phyloP scores from a whole-genome alignment of 30 jellyfish, hydroid and myxozoan species.

The Turritopsis dohrnii region DNA sequence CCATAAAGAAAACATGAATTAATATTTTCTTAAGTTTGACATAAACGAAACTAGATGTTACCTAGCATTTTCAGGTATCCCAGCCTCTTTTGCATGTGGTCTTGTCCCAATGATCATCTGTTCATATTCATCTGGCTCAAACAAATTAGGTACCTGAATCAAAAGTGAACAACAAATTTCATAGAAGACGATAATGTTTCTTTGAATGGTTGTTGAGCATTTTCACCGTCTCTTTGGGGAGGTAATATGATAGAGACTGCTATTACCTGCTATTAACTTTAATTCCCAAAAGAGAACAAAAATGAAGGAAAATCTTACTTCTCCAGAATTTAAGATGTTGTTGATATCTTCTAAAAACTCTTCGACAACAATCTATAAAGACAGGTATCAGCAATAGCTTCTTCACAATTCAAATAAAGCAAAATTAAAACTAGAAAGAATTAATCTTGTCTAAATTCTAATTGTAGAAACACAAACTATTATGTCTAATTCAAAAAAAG shows the following conservation, averaged over 20 bases:
- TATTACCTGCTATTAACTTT: too few relatives aligned
- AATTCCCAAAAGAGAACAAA: not conserved
- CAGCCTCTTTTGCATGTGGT: slow-evolving; percentile 96
- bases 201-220: too few relatives aligned
- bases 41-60: slow-evolving; percentile 53
- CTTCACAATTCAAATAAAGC: not conserved
- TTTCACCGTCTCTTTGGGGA: too few relatives aligned
- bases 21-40: slow-evolving; percentile 33
- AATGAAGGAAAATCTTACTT: slow-evolving; percentile 23
- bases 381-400: not conserved
- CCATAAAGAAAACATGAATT: slow-evolving; percentile 50
- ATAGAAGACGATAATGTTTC: too few relatives aligned
- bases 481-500: too few relatives aligned
- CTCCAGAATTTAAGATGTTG: slow-evolving; percentile 83
- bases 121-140: slow-evolving; percentile 85
- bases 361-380: slow-evolving; percentile 71
- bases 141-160: slow-evolving; percentile 77
- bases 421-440: slow-evolving; percentile 29
- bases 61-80: slow-evolving; percentile 89
- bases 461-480: not conserved
- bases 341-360: slow-evolving; percentile 87
- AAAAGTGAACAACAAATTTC: slow-evolving; percentile 35
- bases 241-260: too few relatives aligned
- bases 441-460: too few relatives aligned
- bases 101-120: slow-evolving; percentile 72